phyloP scores from a whole-genome alignment of 1,140 invertebrate genomes.

The Ceratoteleas bidentatus region DNA sequence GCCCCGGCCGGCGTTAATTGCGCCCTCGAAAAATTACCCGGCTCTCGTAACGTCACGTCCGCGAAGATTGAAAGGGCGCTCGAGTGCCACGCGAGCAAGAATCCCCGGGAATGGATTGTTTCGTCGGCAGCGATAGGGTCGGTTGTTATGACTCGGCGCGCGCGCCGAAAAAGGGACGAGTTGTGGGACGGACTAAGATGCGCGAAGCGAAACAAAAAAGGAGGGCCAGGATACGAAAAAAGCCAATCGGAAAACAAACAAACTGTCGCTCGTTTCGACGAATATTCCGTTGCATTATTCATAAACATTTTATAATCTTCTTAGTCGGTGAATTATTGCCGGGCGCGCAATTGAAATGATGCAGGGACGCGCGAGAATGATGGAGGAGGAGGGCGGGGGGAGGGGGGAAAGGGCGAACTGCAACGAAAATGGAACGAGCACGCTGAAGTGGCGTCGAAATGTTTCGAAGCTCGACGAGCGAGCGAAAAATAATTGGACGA shows the following conservation, averaged over 20 bases:
- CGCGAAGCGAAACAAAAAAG: slow-evolving; percentile 68
- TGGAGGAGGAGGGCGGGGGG: slow-evolving; percentile 23
- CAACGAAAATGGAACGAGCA: slow-evolving; percentile 70
- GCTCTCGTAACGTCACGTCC: slow-evolving; percentile 63
- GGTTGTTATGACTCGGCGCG: slow-evolving; percentile 77
- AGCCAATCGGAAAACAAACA: slow-evolving; percentile 8
- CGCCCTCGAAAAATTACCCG: slow-evolving; percentile 60
- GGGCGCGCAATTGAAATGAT: slow-evolving; percentile 73
- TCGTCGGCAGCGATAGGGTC: slow-evolving; percentile 60
- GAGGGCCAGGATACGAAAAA: slow-evolving; percentile 28
- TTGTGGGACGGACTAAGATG: no score
- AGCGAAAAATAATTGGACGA: slow-evolving; percentile 79
- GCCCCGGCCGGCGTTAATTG: slow-evolving; percentile 43
- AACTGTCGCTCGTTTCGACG: slow-evolving; percentile 33
- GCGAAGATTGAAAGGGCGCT: slow-evolving; percentile 55
- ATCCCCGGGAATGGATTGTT: slow-evolving; percentile 64
- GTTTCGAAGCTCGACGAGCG: slow-evolving; percentile 69
- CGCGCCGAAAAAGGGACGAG: no score
- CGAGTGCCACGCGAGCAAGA: slow-evolving; percentile 46
- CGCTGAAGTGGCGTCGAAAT: slow-evolving; percentile 75
- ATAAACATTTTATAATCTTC: slow-evolving; percentile 80
- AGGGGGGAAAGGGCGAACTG: slow-evolving; percentile 34
- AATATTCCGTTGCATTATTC: slow-evolving; percentile 78
- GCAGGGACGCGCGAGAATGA: slow-evolving; percentile 38
- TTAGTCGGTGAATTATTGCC: slow-evolving; percentile 76